Evolutionary conservation across 2,113 vertebrate genomes (phyloP), one percentile per base, ranked within the genome.

Genomic region (Pseudopipra pipra): DNA sequence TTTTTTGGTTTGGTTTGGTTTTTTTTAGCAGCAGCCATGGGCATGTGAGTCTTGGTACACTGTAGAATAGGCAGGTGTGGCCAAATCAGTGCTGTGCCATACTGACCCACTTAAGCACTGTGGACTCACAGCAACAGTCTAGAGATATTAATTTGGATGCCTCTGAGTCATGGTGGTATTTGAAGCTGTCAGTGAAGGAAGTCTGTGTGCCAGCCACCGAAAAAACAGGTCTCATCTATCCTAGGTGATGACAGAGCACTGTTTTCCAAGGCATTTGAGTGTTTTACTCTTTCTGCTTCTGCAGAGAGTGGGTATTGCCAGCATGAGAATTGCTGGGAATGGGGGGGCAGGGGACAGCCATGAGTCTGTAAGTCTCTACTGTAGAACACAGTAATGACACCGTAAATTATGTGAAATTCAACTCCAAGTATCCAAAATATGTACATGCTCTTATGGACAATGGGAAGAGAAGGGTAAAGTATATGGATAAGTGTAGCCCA

Each of bases 401-500:
- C 12, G 12, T 41, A 51, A 87, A 82, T 25, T 46, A 85, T 7
- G 11, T 51, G 27, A 63, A 87, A 89, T 78, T 71, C 14, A 27
- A 8, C 15, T 63, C 23, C 33, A 70, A 14, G 4, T 71, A 41
- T 58, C 28, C 27, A 54, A 65, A 92, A 74, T 46, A 37, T 3
- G 1, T 54, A 6, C 0, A 1, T 54, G 51, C 10, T 55, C 21
- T 49, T 27, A 22, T 16, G 55, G 21, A 27, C 31, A 54, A 14
- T 7, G 13, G n/a, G 21, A 39, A 84, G 46, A 43, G 17, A 19
- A 62, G 71, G 8, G 11, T 33, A 12, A 49, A 2, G 20, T 35
- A 3, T 14, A 20, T 0, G 0, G 15, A 33, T 31, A 19, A 52
- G 8, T 2, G 1, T 37, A 85, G 27, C 11, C 16, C 28, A 25